phyloP scores from a whole-genome alignment of 2,797 vertebrate species.

The Sarcoramphus papa region DNA sequence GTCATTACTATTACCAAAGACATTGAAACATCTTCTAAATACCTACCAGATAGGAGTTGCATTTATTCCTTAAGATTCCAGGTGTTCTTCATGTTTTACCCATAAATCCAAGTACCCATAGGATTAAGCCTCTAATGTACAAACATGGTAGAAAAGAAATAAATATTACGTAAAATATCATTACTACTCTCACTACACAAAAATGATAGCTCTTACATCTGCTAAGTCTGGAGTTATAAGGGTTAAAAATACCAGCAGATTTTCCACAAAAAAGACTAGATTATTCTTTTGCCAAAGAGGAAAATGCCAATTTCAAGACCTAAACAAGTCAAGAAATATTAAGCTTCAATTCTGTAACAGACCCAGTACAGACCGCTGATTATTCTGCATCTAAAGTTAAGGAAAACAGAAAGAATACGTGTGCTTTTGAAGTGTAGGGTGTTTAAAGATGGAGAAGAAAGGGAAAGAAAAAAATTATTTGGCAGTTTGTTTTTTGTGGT shows the following conservation, averaged over 20 bases:
- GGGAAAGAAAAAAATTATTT: not conserved
- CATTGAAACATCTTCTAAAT: not conserved
- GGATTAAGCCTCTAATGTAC: not conserved
- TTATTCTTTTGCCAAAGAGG: not conserved
- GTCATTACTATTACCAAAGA: not conserved
- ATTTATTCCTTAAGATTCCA: not conserved
- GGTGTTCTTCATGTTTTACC: not conserved
- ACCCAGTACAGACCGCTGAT: rapidly evolving
- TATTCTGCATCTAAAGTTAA: not conserved
- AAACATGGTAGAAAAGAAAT: not conserved
- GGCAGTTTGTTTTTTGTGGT: not conserved
- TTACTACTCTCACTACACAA: not conserved
- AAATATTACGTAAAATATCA: not conserved
- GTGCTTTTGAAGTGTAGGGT: not conserved
- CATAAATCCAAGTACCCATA: not conserved
- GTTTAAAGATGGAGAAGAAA: not conserved
- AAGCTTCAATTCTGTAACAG: not conserved
- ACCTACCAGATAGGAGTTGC: not conserved
- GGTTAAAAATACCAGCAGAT: not conserved
- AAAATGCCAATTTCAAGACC: not conserved
- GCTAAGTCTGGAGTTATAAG: not conserved
- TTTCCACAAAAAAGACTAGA: not conserved
- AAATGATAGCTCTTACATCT: not conserved
- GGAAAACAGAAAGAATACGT: not conserved
- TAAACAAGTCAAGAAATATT: not conserved